These are phyloP conservation scores for Spilarctia lutea DNA, from an alignment of 2,888 invertebrate species.

Conservation along the genomic window DNA sequence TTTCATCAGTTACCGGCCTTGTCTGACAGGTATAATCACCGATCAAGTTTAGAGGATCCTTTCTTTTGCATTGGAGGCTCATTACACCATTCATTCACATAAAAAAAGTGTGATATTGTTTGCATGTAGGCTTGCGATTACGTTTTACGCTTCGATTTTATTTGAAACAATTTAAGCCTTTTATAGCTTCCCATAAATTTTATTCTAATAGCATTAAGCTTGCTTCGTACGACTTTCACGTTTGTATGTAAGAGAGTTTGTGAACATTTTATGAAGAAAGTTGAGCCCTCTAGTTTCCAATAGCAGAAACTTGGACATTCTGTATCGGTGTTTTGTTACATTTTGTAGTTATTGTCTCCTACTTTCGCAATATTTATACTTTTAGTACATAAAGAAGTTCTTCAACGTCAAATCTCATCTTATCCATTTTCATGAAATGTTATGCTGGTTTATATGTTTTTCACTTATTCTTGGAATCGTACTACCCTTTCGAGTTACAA, in stretches of 20 bases:
- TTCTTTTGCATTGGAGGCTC: neutral
- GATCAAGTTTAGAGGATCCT: neutral
- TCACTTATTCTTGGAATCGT: neutral
- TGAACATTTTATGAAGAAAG: constrained; percentile 27
- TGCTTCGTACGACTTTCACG: constrained; percentile 26
- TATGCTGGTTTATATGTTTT: too few relatives aligned
- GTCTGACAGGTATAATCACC: neutral
- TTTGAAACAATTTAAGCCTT: constrained; percentile 23
- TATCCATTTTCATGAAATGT: too few relatives aligned
- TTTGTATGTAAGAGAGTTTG: constrained; percentile 22
- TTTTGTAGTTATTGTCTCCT: neutral
- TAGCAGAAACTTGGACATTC: constrained; percentile 17
- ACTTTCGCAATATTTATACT: neutral
- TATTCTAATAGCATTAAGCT: constrained; percentile 32
- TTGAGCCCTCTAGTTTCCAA: constrained; percentile 27
- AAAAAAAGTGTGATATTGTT: neutral
- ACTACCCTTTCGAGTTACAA: neutral
- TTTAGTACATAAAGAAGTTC: neutral
- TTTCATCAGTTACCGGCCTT: neutral
- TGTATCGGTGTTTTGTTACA: neutral
- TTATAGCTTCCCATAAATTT: constrained; percentile 42
- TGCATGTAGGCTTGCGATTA: constrained; percentile 8
- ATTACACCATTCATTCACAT: neutral
- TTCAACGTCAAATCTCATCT: too few relatives aligned
- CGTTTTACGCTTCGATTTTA: neutral